phyloP scores from a whole-genome alignment of 1,140 invertebrate species.

The Sitobion miscanthi region DNA sequence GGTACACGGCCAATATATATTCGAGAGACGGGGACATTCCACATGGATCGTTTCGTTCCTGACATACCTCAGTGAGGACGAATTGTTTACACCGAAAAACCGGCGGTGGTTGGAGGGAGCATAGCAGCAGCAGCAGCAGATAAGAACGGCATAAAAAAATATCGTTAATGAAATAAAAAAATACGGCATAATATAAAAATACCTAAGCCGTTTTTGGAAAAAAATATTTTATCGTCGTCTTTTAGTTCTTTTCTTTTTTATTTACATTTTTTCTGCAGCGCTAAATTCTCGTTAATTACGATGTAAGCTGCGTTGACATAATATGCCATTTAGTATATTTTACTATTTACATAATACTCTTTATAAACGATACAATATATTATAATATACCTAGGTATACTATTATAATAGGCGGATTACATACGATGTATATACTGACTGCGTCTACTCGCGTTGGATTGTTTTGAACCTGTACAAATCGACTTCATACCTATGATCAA shows the following conservation, averaged over 20 bases:
- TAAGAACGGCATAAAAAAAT: neutral
- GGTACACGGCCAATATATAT: slow-evolving; percentile 34
- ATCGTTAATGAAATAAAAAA: slow-evolving; percentile 8
- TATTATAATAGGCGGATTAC: neutral
- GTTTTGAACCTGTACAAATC: neutral
- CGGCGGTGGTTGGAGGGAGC: neutral
- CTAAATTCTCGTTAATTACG: neutral
- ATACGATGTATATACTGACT: neutral
- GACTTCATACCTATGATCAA: neutral
- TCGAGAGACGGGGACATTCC: slow-evolving; percentile 30
- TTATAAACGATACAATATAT: neutral
- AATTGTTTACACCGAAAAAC: slow-evolving; percentile 39
- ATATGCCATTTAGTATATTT: neutral
- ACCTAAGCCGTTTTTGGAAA: neutral
- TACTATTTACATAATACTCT: neutral
- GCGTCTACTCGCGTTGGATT: neutral
- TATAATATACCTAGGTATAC: neutral
- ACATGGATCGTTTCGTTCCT: slow-evolving; percentile 34
- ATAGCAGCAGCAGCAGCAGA: neutral
- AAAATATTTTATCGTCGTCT: neutral
- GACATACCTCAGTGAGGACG: slow-evolving; percentile 6
- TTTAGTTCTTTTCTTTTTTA: neutral
- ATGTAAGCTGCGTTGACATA: neutral
- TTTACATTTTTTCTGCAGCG: neutral
- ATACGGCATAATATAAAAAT: neutral